These are phyloP conservation scores for Caenorhabditis auriculariae DNA, from an alignment of 2,888 invertebrate genomes.

Conservation along the genomic window DNA sequence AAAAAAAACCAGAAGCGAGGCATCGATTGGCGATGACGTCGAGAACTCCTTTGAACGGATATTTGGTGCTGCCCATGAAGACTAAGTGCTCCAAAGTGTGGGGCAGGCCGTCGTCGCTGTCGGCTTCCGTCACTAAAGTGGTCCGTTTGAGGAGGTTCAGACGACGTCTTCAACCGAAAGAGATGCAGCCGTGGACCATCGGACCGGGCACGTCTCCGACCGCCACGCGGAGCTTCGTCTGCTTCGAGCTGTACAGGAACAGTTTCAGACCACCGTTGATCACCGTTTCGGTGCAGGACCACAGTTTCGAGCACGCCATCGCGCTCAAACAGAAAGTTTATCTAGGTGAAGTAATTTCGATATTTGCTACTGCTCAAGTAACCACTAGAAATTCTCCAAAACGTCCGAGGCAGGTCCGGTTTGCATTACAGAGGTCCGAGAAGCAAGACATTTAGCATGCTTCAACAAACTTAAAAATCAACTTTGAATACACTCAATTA, in stretches of 20 bases:
- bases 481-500: too few species aligned
- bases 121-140: conserved; percentile 80
- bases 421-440: too few species aligned
- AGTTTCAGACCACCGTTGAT: conserved; percentile 33
- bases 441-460: too few species aligned
- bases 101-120: conserved; percentile 87
- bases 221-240: conserved; percentile 72
- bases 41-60: conserved; percentile 71
- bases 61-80: conserved; percentile 84
- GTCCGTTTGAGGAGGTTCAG: background rate
- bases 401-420: too few species aligned
- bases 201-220: conserved; percentile 86
- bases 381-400: too few species aligned
- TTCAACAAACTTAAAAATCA: too few species aligned
- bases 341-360: too few species aligned
- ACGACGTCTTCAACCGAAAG: conserved; percentile 74
- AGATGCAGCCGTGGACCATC: conserved; percentile 84
- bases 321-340: too few species aligned
- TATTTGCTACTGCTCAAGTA: too few species aligned
- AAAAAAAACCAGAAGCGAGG: too few species aligned
- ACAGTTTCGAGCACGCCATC: conserved; percentile 30
- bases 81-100: conserved; percentile 89
- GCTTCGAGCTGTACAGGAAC: conserved; percentile 33
- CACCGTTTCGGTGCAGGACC: conserved; percentile 36
- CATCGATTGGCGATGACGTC: conserved; percentile 84